These are phyloP conservation scores for Seira ritae DNA, from an alignment of 2,888 invertebrate genomes.

Conservation along the genomic window DNA sequence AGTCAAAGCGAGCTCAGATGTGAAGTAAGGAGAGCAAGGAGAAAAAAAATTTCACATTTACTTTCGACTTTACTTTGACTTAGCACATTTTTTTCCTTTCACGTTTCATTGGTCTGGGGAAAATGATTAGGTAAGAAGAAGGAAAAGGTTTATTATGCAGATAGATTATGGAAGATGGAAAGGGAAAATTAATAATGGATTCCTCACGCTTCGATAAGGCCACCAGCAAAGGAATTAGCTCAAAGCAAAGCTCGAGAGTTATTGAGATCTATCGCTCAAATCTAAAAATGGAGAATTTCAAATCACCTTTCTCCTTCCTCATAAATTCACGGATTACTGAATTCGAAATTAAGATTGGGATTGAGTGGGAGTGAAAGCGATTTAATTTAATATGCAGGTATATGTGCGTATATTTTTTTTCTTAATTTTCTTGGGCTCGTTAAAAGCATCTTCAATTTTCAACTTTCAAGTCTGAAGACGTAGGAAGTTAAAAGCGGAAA, in stretches of 20 bases:
- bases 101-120: neutral
- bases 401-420: too few relatives aligned
- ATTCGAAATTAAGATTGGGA: neutral
- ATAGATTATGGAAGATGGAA: neutral
- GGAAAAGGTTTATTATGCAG: neutral
- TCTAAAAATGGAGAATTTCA: neutral
- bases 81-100: too few relatives aligned
- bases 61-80: neutral
- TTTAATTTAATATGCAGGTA: too few relatives aligned
- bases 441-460: neutral
- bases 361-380: too few relatives aligned
- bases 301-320: neutral
- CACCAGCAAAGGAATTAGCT: too few relatives aligned
- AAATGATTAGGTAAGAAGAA: neutral
- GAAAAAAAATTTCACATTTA: neutral
- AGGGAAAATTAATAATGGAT: slow-evolving; percentile 9
- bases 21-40: neutral
- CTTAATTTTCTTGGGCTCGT: neutral
- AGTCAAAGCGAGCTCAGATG: neutral
- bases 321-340: slow-evolving; percentile 3
- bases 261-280: neutral
- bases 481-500: too few relatives aligned
- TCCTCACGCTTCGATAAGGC: too few relatives aligned
- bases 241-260: too few relatives aligned
- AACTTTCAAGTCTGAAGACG: too few relatives aligned